phyloP scores from a whole-genome alignment of 2,888 invertebrate species.

The Diarsia brunnea region DNA sequence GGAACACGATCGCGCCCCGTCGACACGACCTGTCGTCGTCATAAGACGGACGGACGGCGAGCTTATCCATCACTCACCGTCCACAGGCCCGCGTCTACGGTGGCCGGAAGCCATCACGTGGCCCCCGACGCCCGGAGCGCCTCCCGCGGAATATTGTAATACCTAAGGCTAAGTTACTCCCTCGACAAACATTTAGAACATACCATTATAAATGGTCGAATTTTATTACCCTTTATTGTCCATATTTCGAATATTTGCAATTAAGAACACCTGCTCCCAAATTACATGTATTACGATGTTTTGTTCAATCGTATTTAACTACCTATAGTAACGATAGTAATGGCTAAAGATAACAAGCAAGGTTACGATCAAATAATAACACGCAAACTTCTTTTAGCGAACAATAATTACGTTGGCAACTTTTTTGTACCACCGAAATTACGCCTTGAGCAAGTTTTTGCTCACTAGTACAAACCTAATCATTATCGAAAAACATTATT shows the following conservation, averaged over 20 bases:
- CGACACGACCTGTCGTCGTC: no score
- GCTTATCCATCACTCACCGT: no score
- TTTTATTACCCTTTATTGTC: slow-evolving; percentile 29
- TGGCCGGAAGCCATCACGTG: no score
- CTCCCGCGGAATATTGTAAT: slow-evolving; percentile 6
- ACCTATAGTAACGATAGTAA: no score
- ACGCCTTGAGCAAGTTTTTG: slow-evolving; percentile 11
- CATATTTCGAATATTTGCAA: slow-evolving; percentile 26
- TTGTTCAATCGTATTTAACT: slow-evolving; percentile 16
- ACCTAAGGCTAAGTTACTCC: background rate
- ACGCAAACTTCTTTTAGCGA: slow-evolving; percentile 23
- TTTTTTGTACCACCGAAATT: slow-evolving; percentile 25
- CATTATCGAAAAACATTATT: background rate
- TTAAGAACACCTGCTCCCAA: slow-evolving; percentile 39
- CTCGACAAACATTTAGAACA: background rate
- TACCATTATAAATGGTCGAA: slow-evolving; percentile 15
- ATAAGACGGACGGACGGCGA: no score
- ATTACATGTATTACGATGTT: slow-evolving; percentile 31
- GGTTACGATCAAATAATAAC: slow-evolving; percentile 28
- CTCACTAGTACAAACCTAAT: background rate
- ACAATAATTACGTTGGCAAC: slow-evolving; percentile 11
- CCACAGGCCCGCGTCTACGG: no score
- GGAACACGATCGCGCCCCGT: no score
- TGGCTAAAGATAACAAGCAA: slow-evolving; percentile 22
- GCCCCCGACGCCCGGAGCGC: no score